Base-by-base conservation (phyloP, 2,797 vertebrate genomes). In the Pampus argenteus region DNA sequence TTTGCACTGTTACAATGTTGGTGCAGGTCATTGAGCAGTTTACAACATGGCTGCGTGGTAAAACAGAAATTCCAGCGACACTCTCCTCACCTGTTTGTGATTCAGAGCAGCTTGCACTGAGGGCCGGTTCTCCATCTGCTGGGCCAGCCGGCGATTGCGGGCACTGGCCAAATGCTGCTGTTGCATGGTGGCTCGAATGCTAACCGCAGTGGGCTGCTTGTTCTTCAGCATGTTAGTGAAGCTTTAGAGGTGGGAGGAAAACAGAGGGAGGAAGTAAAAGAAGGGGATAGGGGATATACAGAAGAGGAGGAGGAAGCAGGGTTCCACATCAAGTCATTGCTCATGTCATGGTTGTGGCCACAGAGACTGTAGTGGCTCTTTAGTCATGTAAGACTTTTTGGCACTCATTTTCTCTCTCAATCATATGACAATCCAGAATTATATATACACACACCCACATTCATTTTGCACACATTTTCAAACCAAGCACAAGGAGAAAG, bases 191-290 rank as follows among this genome's bases (percentile, higher is more conserved):
- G 98, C 96, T 74, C 97, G 95, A 95, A 99, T 95, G 94, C 95
- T 98, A 94, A 97, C 97, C 50, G 96, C 96, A 88, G 96, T 93
- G 91, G 97, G 97, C 91, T 97, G 97, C 96, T 99, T 99, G 96
- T 98, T 99, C 98, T 99, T 99, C 98, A 99, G 96, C 98, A 99
- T 99, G 94, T 99, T 99, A 96, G 98, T 99, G 93, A 99, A 99
- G 97, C 98, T 99, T 99, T 93, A 95, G 95, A 94, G 93, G 87
- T 81, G 86, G 85, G 87, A 88, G 88, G 86, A 86, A 89, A 88
- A 87, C 11, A 85, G 76, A 82, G 82, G 86, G 79, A 88, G 76
- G 87, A 81, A 79, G 82, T 89, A 86, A 91, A 90, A 88, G 86
- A 83, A 82, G 76, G 87, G 86, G 85, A 84, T 65, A 86, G 69